Base-by-base conservation (phyloP, 2,888 invertebrate species). In the Chymomyza fuscimana region DNA sequence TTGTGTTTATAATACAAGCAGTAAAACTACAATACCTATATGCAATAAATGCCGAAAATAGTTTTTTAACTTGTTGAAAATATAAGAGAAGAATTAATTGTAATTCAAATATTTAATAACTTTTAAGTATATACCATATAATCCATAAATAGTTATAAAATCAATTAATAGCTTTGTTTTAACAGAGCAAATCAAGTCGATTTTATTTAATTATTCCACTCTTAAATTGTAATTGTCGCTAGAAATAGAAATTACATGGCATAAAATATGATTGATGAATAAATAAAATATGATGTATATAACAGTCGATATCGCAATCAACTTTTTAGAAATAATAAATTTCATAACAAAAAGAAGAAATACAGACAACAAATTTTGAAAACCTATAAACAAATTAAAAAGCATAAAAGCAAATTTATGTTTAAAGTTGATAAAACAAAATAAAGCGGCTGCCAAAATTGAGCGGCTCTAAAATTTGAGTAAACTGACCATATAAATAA, bases 401-500 rank as follows among this genome's bases (percentile, higher is more conserved):
- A 25, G 22, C 15, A n/a, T 32, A 36, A 59, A 32, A 32, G 6
- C 25, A 16, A 54, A 58, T 6, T 22, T 22, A 25, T n/a, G 29
- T 16, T 25, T 16, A 6, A 29, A 58, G 56, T 25, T 25, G 12
- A 58, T 12, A 58, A n/a, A 59, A 59, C 7, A 5, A 59, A 59
- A 58, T 22, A 32, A 32, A 32, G 32, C 32, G 1, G 32, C 32
- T 32, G 32, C 6, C 15, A 22, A 16, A n/a, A 16, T 16, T 19
- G 7, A 54, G 16, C 40, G 12, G 12, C 6, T 4, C 40, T 46
- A 12, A 46, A 46, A 46, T 46, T 46, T 46, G 40, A 46, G 1
- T 7, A 58, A 22, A 58, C 56, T 12, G 40, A 12, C 25, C 10
- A 46, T 69, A 67, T 56, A 52, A 46, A 65, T 66, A 78, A 67